Evolutionary conservation across 2,888 invertebrate species (phyloP).

Genomic region (Lasioglossum malachurum): DNA sequence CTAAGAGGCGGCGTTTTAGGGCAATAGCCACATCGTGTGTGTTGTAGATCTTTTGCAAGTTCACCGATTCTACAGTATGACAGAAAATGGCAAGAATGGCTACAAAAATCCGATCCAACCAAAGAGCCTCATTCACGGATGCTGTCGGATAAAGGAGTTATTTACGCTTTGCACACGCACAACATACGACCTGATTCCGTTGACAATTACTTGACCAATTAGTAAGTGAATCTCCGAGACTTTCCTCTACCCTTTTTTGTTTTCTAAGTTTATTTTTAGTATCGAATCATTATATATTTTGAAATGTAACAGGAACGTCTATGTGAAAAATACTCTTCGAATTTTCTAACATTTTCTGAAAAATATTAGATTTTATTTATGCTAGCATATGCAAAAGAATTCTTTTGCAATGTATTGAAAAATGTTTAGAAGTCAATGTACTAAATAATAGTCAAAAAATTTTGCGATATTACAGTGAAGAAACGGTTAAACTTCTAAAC

Average conservation of each 20-base stretch:
- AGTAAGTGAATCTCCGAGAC: conserved; percentile 88
- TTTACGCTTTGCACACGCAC: conserved; percentile 98
- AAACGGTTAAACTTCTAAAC: conserved; percentile 91
- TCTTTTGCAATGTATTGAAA: conserved; percentile 34
- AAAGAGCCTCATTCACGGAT: conserved; percentile 98
- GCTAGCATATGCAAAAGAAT: conserved; percentile 20
- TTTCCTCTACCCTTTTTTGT: background rate
- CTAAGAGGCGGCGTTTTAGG: conserved; percentile 51
- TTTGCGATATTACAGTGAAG: conserved; percentile 87
- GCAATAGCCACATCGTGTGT: conserved; percentile 48
- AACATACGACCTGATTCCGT: conserved; percentile 96
- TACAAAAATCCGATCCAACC: conserved; percentile 95
- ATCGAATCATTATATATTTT: background rate
- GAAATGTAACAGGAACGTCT: background rate
- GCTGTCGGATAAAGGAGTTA: conserved; percentile 97
- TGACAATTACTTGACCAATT: conserved; percentile 94
- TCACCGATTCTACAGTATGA: conserved; percentile 80
- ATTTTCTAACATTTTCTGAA: background rate
- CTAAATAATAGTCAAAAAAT: conserved; percentile 17
- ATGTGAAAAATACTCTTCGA: background rate
- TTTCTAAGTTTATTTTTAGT: background rate
- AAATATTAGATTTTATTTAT: conserved; percentile 37
- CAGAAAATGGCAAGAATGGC: conserved; percentile 94
- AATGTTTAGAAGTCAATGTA: background rate
- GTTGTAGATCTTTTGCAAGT: conserved; percentile 81